phyloP scores from a whole-genome alignment of 2,797 vertebrate genomes.

The Coluber constrictor region DNA sequence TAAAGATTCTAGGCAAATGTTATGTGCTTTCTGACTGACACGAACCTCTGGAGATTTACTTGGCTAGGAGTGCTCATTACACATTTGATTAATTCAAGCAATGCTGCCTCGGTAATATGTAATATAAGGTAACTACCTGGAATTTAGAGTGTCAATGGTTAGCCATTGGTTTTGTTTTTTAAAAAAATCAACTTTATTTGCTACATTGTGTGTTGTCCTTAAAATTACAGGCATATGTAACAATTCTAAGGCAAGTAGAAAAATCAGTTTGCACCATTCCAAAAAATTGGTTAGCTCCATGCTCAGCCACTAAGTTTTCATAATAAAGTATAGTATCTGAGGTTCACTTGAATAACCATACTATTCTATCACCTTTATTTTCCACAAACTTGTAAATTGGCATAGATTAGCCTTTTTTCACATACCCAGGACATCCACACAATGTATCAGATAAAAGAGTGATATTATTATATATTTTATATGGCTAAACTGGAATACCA shows the following conservation, averaged over 20 bases:
- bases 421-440: neutral
- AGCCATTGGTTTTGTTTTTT: neutral
- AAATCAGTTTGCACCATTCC: neutral
- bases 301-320: neutral
- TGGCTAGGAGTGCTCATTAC: neutral
- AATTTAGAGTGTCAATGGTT: neutral
- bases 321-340: neutral
- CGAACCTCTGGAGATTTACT: neutral
- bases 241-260: neutral
- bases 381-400: neutral
- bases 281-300: neutral
- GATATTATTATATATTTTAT: neutral
- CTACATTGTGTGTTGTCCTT: neutral
- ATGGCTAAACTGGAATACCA: neutral
- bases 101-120: neutral
- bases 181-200: neutral
- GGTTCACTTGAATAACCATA: neutral
- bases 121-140: neutral
- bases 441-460: neutral
- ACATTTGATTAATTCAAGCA: neutral
- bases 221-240: neutral
- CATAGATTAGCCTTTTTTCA: neutral
- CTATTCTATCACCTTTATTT: neutral
- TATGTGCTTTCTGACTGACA: neutral
- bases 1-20: neutral